Percentiles rank a stretch among this genome's conserved stretches.
These are phyloP conservation scores for Pempheris klunzingeri DNA, from an alignment of 2,797 vertebrate genomes.

Conservation along the genomic window DNA sequence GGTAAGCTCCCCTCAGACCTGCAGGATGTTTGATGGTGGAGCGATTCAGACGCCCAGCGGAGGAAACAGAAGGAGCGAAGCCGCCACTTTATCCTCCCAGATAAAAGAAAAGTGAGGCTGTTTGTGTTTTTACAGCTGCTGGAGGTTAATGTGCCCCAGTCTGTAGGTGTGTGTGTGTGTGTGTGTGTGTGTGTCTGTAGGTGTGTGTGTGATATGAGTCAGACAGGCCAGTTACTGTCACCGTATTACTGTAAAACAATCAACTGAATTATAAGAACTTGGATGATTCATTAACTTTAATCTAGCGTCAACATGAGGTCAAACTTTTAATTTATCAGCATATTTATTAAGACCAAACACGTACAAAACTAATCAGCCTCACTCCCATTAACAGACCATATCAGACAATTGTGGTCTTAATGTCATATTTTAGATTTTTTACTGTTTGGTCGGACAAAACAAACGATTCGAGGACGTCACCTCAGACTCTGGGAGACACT, in stretches of 20 bases:
- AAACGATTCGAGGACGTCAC: too few species aligned
- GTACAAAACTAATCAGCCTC: too few species aligned
- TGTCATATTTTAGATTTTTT: not conserved
- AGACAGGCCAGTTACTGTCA: too few species aligned
- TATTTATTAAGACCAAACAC: too few species aligned
- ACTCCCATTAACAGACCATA: too few species aligned
- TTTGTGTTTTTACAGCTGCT: slow-evolving; percentile 44
- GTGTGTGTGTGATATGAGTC: slow-evolving; percentile 8
- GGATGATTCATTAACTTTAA: too few species aligned
- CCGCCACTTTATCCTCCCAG: slow-evolving; percentile 46
- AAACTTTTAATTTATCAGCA: too few species aligned
- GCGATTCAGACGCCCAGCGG: slow-evolving; percentile 14
- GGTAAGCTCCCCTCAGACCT: not conserved
- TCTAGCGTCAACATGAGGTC: too few species aligned
- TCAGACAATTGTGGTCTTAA: too few species aligned
- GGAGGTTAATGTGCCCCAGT: slow-evolving; percentile 9
- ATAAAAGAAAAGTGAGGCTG: slow-evolving; percentile 55
- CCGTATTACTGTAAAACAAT: too few species aligned
- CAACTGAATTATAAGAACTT: too few species aligned
- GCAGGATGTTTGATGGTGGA: slow-evolving; percentile 40
- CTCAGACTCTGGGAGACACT: not conserved
- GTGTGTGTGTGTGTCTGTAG: slow-evolving; percentile 1
- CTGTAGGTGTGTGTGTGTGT: slow-evolving; percentile 1
- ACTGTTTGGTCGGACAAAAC: not conserved
- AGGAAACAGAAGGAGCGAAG: slow-evolving; percentile 35